Evolutionary conservation across 2,888 invertebrate species (phyloP), one percentile per base, ranked within the genome.

Genomic region (Hirtodrosophila duncani): DNA sequence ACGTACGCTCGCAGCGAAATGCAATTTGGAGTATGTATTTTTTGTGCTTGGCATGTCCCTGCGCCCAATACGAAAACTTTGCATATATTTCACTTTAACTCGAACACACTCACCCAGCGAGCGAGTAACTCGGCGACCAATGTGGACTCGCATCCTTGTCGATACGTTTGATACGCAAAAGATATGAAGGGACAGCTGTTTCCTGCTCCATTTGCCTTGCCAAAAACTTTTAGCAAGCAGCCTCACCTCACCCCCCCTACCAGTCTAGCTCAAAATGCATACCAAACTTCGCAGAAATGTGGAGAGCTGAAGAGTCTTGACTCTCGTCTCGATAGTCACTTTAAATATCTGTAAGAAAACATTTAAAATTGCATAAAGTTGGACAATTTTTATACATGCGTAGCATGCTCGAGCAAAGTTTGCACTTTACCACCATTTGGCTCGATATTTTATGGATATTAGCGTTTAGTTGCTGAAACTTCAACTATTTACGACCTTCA

Each of bases 131-230:
- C n/a, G 4, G 21, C n/a, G 16, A 10, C 8, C 7, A 23, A 30
- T 21, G 20, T 8, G 18, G 38, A 1, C 8, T 30, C 43, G 31
- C 30, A 31, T 26, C 50, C 50, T 38, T 57, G 69, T 65, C 72
- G 75, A 72, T 72, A 72, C 75, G 69, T 69, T 61, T 74, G 72
- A 74, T 74, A 74, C 72, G 75, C 75, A 72, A 75, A 75, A 75
- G 72, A 74, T 74, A 75, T 75, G 69, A 75, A 75, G 69, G 72
- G 72, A 69, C 72, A 74, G 72, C 72, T 74, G 72, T 72, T 74
- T 74, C 72, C 75, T 74, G 72, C 72, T 74, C 75, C 72, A 74
- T 74, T 74, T 74, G 72, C 75, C n/a, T 72, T 74, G 65, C 60
- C 63, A 63, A 65, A 75, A 74, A 75, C 58, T 74, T 74, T 67